phyloP scores from a whole-genome alignment of 1,140 invertebrate genomes.

The Meloidogyne chitwoodi region DNA sequence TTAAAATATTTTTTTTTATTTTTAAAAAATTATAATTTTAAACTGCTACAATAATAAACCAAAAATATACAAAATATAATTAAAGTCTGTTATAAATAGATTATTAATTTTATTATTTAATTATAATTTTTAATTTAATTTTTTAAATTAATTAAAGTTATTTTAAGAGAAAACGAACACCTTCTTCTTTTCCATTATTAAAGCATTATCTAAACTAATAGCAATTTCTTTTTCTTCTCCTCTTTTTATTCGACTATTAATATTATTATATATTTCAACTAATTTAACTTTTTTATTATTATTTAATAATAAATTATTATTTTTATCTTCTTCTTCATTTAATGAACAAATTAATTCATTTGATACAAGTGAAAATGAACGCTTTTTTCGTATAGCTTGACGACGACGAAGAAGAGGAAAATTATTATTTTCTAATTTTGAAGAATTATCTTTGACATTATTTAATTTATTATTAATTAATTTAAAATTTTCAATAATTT shows the following conservation, averaged over 20 bases:
- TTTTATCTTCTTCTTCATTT: conserved; percentile 3
- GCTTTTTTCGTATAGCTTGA: conserved; percentile 7
- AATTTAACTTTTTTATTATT: conserved; percentile 8
- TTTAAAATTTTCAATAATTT: background rate
- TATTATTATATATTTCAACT: conserved; percentile 17
- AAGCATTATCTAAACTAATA: background rate
- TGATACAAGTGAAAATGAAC: conserved; percentile 11
- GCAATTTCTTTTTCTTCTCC: background rate
- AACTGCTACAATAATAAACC: conserved; percentile 8
- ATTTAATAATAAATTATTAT: background rate
- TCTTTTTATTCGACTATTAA: background rate
- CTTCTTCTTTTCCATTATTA: background rate
- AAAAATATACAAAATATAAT: too few species aligned
- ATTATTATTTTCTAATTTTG: background rate
- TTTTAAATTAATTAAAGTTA: background rate
- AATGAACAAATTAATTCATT: background rate
- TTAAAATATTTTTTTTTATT: background rate
- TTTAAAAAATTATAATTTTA: background rate
- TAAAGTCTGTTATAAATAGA: too few species aligned
- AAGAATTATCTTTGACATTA: too few species aligned
- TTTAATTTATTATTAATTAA: too few species aligned
- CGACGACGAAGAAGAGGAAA: background rate
- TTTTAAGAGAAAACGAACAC: background rate
- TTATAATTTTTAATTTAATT: too few species aligned
- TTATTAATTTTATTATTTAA: too few species aligned